A percentile compares a stretch with the other conserved stretches of the same genome.
These are phyloP conservation scores for Acrocyrtus sp. DNA, from an alignment of 2,888 invertebrate genomes.

Conservation along the genomic window DNA sequence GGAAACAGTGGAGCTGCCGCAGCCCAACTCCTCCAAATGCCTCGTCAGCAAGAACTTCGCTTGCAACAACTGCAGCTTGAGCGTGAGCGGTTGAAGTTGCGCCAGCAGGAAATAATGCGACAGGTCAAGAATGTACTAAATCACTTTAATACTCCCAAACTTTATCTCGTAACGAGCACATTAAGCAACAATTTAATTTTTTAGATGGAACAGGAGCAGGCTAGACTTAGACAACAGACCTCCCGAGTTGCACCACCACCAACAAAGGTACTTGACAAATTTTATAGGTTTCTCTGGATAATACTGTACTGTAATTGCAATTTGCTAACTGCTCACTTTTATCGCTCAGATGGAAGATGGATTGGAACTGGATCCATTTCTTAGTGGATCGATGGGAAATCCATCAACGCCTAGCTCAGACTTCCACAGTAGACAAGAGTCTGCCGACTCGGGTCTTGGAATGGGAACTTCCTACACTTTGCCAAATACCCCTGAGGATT, in stretches of 20 bases:
- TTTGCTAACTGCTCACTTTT: not conserved
- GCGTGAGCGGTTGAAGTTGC: slow-evolving; percentile 85
- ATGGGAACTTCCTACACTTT: slow-evolving; percentile 86
- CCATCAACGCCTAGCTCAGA: slow-evolving; percentile 68
- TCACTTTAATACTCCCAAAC: too few relatives aligned
- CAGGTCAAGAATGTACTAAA: slow-evolving; percentile 73
- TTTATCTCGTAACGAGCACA: too few relatives aligned
- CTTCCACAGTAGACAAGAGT: slow-evolving; percentile 90
- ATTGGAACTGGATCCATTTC: slow-evolving; percentile 65
- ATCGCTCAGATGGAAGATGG: slow-evolving; percentile 61
- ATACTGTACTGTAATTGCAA: not conserved
- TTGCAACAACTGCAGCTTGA: slow-evolving; percentile 88
- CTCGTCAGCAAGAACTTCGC: slow-evolving; percentile 78
- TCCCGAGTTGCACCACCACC: slow-evolving; percentile 42
- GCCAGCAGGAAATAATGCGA: slow-evolving; percentile 88
- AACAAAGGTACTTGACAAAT: slow-evolving; percentile 43
- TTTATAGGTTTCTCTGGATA: too few relatives aligned
- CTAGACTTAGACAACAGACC: slow-evolving; percentile 47
- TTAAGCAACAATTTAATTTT: slow-evolving; percentile 20
- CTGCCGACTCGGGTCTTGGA: slow-evolving; percentile 93
- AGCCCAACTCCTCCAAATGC: slow-evolving; percentile 71
- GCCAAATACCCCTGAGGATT: slow-evolving; percentile 93
- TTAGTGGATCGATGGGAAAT: slow-evolving; percentile 63
- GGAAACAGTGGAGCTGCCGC: slow-evolving; percentile 66
- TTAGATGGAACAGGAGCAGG: slow-evolving; percentile 64